Conservation (phyloP, 2,888 invertebrate genomes). For the Stomorhina lunata region DNA sequence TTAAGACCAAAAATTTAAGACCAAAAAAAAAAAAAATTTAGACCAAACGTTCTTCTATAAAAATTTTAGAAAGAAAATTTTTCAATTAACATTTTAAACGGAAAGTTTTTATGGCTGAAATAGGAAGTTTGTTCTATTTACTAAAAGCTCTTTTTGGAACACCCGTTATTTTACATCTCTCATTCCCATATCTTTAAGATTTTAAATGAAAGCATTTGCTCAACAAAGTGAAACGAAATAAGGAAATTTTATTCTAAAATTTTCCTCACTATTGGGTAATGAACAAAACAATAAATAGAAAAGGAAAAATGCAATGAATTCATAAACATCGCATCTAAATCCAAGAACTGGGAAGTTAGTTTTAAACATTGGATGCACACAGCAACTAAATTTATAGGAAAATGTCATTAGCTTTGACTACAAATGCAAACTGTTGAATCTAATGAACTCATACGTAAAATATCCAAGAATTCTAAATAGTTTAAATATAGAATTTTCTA, state of each 20-base stretch:
- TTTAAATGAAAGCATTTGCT: conserved; percentile 3
- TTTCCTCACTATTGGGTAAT: conserved; percentile 4
- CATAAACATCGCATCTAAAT: neutral
- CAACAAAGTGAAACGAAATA: conserved; percentile 23
- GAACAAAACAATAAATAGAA: conserved; percentile 22
- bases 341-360: neutral
- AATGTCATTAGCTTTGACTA: conserved; percentile 14
- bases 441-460: conserved; percentile 22
- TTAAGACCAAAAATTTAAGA: neutral
- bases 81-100: neutral
- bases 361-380: no score
- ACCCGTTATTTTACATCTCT: no score
- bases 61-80: no score
- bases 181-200: neutral
- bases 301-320: conserved; percentile 6
- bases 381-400: conserved; percentile 3
- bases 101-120: no score
- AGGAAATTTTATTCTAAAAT: neutral
- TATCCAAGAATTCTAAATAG: conserved; percentile 5
- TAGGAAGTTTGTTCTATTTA: no score
- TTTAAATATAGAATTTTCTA: no score
- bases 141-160: no score
- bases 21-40: neutral
- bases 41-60: neutral
- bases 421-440: conserved; percentile 30